phyloP scores from a whole-genome alignment of 2,113 vertebrate genomes.

The Bufo gargarizans region DNA sequence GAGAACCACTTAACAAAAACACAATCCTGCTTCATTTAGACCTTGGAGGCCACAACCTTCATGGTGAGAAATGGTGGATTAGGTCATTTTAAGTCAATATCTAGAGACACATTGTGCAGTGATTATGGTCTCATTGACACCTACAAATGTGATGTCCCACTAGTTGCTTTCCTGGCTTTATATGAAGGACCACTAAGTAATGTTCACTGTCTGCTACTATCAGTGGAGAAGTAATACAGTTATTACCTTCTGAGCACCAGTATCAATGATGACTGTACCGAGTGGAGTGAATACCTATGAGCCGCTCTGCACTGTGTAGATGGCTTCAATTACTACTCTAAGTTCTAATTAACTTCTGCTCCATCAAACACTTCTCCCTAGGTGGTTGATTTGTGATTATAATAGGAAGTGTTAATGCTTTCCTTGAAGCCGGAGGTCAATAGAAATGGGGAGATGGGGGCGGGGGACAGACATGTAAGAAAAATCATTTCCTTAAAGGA shows the following conservation, averaged over 20 bases:
- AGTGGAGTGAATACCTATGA: neutral
- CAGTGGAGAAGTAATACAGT: neutral
- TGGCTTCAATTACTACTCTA: neutral
- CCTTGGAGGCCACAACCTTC: neutral
- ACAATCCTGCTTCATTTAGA: neutral
- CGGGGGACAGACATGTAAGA: slow-evolving; percentile 7
- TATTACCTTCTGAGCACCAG: neutral
- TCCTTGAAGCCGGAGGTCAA: slow-evolving; percentile 47
- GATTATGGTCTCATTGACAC: slow-evolving; percentile 17
- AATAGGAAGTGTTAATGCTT: slow-evolving; percentile 40
- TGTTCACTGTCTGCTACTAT: neutral
- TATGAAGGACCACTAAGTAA: neutral
- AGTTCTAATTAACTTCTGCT: slow-evolving; percentile 37
- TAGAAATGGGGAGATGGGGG: neutral
- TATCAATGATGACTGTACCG: too few relatives aligned
- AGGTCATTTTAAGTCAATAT: slow-evolving; percentile 26
- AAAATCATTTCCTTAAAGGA: slow-evolving; percentile 49
- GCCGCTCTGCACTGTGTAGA: neutral
- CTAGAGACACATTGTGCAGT: neutral
- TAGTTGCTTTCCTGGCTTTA: neutral
- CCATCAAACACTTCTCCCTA: neutral
- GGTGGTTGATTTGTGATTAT: slow-evolving; percentile 47
- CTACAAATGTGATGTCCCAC: neutral
- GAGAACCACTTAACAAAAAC: neutral
- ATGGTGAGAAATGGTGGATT: slow-evolving; percentile 10